Evolutionary conservation across 2,113 vertebrate species (phyloP).

Genomic region (Gallinago undulata): DNA sequence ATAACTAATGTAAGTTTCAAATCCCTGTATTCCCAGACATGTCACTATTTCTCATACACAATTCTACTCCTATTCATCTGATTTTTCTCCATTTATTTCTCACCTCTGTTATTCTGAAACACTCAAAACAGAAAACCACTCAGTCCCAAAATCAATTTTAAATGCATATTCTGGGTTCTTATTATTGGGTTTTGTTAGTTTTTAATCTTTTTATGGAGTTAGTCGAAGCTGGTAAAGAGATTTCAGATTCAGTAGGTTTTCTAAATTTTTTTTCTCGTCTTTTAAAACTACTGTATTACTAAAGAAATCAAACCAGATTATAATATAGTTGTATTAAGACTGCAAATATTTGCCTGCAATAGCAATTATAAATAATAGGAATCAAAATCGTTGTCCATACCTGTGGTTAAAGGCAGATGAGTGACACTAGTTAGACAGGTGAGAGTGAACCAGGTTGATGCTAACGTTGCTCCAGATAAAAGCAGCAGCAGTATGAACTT

Average conservation of each 20-base stretch:
- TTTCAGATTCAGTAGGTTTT: neutral
- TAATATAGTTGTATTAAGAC: neutral
- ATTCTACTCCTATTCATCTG: neutral
- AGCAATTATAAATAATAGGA: neutral
- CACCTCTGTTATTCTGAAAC: neutral
- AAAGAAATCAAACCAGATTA: neutral
- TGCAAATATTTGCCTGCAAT: neutral
- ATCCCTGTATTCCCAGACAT: neutral
- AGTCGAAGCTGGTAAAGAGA: neutral
- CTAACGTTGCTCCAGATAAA: conserved; percentile 90
- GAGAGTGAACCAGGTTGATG: conserved; percentile 96
- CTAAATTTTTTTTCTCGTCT: neutral
- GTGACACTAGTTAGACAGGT: conserved; percentile 89
- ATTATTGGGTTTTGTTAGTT: neutral
- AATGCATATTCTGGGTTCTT: neutral
- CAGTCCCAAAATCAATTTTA: neutral
- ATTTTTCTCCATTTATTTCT: neutral
- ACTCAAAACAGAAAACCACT: neutral
- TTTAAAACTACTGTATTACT: neutral
- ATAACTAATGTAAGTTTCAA: neutral
- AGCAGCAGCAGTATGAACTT: conserved; percentile 95
- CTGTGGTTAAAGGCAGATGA: conserved; percentile 93
- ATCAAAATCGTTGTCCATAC: conserved; percentile 63
- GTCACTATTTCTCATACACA: neutral
- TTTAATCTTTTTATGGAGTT: neutral